Evolutionary conservation across 2,113 vertebrate genomes (phyloP), one percentile per base, ranked within the genome.

Genomic region (Malurus alboscapulatus): DNA sequence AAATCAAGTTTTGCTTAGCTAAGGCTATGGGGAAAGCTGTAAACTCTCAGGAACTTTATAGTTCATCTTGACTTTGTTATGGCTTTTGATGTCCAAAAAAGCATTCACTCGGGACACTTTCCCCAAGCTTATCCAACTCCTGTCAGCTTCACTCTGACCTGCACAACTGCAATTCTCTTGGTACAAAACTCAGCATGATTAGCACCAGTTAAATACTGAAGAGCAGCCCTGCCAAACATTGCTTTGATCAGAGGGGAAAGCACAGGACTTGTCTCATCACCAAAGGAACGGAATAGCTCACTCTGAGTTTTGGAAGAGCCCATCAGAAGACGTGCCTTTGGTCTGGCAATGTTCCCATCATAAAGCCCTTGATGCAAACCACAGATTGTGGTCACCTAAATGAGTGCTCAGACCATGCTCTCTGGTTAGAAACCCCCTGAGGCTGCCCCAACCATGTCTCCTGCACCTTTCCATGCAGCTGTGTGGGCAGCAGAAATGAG

Each of bases 371-470:
- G 71, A 61, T 29, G 45, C 13, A 73, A 73, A 57, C n/a, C 38
- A 77, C 15, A 40, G 44, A 14, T 25, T 71, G 54, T 8, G 30
- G 48, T 51, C 57, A 68, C 44, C 48, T 38, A 59, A 83, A 51
- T 21, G 26, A 71, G 38, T 66, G 20, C 34, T 83, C 14, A 59
- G 7, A 69, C 22, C n/a, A 55, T 0, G 0, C 2, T 7, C 10
- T 57, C 65, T 44, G 38, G 8, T 58, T 50, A 78, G 47, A 62
- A 88, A 50, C 8, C 14, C 22, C 7, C 57, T 42, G 53, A 66
- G 36, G 24, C 25, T 14, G 1, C 17, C 26, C 2, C 57, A 74
- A 5, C 14, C 25, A 19, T 2, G 15, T 10, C 53, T 63, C 13
- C 74, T 42, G 12, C 34, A 72, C 34, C 18, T 26, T 67, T 42